These are phyloP conservation scores for Calonectris borealis DNA, from an alignment of 2,113 vertebrate genomes.

Conservation along the genomic window DNA sequence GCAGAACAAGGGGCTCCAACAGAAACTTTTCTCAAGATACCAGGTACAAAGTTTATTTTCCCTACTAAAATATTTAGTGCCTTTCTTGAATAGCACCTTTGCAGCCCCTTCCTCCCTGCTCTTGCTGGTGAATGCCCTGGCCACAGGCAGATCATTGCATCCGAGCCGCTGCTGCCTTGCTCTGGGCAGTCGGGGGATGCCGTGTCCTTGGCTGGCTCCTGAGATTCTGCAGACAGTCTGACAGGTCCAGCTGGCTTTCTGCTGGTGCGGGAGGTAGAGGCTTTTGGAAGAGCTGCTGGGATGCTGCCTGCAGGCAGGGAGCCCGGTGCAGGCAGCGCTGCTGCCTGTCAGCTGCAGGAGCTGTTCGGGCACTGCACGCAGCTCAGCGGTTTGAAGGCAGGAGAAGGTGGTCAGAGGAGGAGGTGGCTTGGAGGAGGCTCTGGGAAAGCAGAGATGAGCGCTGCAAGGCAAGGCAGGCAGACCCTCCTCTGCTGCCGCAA, in stretches of 20 bases:
- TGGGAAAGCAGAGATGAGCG: background rate
- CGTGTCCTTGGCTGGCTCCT: background rate
- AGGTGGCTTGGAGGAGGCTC: fast-evolving
- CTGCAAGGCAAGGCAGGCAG: background rate
- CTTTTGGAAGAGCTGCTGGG: background rate
- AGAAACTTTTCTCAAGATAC: background rate
- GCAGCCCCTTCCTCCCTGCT: background rate
- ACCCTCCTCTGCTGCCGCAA: too few relatives aligned
- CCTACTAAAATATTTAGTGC: background rate
- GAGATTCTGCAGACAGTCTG: background rate
- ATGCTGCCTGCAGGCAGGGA: background rate
- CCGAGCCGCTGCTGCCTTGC: background rate
- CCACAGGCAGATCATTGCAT: background rate
- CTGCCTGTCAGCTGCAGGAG: background rate
- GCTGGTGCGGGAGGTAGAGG: background rate
- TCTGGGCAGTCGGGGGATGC: background rate
- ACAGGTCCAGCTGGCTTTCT: background rate
- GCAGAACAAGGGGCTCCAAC: background rate
- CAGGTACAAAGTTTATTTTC: background rate
- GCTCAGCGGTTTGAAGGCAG: background rate
- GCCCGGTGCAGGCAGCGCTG: background rate
- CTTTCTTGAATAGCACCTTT: background rate
- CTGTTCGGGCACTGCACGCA: fast-evolving
- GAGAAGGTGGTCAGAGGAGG: background rate
- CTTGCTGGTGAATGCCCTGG: too few relatives aligned